Base-by-base conservation (phyloP, 1,140 invertebrate genomes). In the Drusus annulatus region DNA sequence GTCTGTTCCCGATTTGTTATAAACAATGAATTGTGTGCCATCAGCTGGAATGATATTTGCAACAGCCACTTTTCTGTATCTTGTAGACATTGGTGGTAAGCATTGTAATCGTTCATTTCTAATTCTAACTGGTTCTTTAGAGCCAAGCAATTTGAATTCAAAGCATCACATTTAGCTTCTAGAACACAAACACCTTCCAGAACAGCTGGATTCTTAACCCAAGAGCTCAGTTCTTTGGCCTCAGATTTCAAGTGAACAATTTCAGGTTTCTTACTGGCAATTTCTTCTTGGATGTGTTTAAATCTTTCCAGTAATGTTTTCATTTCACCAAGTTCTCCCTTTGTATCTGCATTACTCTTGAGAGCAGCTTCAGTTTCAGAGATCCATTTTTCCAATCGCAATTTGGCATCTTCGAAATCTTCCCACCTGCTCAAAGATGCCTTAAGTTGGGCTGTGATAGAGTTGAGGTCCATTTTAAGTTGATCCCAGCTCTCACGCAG, bases 1-100 rank as follows among this genome's bases (percentile, higher is more conserved):
- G 97, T 98, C 87, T 98, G 96, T 84, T 97, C 95, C 60, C 95
- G 92, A 85, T 96, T 97, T 1, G 94, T 95, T 77, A 98, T 98
- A 85, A 97, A 98, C 8, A 98, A 89, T 0, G 96, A 97, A 87
- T 98, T 98, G 85, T 98, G 97, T 0, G 96, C 96, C 97, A 98
- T 98, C 0, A 99, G 89, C 85, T 97, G 96, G 92, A 98, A 98
- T 1, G 97, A 98, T 69, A 97, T 96, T 89, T 98, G 96, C 21
- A 98, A 88, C 23, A 99, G 86, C 97, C 97, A 99, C 86, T 98
- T 98, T 89, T 99, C 97, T 0, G 95, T 96, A 81, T 98, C 97
- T 89, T 98, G 97, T 10, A 98, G 89, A 13, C 93, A 94, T 85
- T 94, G 93, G 80, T 98, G 96, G 85, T 98, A 99, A 21, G 93